A percentile compares a stretch with the other conserved stretches of the same genome.
These are phyloP conservation scores for Paracyclopina nana DNA, from an alignment of 1,140 invertebrate species.

Conservation along the genomic window DNA sequence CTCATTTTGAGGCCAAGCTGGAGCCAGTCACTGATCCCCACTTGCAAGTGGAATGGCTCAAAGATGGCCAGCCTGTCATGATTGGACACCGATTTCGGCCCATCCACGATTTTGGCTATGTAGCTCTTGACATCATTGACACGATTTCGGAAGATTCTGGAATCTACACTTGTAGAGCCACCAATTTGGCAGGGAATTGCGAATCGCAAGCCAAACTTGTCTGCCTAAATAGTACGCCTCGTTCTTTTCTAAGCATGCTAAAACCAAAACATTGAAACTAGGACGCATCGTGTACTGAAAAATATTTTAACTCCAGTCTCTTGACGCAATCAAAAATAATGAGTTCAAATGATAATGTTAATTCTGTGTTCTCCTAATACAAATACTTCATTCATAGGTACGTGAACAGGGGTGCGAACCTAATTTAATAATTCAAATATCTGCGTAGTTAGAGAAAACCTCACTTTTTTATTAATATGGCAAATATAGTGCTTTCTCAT, in stretches of 20 bases:
- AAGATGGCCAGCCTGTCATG: constrained; percentile 66
- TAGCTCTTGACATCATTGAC: constrained; percentile 72
- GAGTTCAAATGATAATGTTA: no score
- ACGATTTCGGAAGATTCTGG: constrained; percentile 81
- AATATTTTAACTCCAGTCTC: no score
- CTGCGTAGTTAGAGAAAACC: no score
- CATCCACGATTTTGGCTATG: constrained; percentile 88
- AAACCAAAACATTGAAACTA: background rate
- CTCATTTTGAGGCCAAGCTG: constrained; percentile 92
- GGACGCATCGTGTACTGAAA: no score
- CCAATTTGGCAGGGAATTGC: constrained; percentile 49
- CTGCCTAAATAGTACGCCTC: no score
- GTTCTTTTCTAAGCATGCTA: background rate
- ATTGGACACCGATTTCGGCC: constrained; percentile 70
- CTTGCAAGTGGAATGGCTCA: constrained; percentile 80
- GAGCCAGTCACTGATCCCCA: constrained; percentile 89
- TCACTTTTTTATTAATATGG: no score
- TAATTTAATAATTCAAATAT: no score
- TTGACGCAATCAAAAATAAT: no score
- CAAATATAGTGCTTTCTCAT: no score
- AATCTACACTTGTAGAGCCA: constrained; percentile 76
- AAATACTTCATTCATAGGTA: no score
- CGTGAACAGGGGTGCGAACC: no score
- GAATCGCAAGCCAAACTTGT: constrained; percentile 31
- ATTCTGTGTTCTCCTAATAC: no score